These are phyloP conservation scores for Catharus ustulatus DNA, from an alignment of 2,797 vertebrate genomes.

Conservation along the genomic window DNA sequence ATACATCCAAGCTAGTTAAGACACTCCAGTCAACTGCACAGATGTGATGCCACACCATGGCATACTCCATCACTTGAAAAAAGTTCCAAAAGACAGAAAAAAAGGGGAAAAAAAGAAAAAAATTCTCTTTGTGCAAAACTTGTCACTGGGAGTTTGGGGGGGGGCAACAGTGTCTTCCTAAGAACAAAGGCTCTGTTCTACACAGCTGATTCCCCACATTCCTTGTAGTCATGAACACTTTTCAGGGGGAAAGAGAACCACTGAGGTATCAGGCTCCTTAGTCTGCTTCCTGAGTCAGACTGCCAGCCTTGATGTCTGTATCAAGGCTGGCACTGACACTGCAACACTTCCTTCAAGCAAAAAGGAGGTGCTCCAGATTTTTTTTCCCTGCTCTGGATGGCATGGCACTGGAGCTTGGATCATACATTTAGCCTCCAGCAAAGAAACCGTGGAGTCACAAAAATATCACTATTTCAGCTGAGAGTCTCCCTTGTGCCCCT, in stretches of 20 bases:
- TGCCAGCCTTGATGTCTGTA: neutral
- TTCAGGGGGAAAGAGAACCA: neutral
- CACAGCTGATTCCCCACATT: rapidly evolving
- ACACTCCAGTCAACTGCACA: neutral
- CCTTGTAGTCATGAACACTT: neutral
- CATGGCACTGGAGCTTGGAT: neutral
- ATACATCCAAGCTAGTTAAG: neutral
- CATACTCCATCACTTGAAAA: neutral
- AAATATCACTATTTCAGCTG: neutral
- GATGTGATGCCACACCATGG: rapidly evolving
- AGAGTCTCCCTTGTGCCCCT: neutral
- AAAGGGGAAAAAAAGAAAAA: neutral
- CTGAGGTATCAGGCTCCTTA: neutral
- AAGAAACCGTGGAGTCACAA: neutral
- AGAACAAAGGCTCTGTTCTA: neutral
- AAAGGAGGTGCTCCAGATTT: neutral
- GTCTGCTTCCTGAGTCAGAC: neutral
- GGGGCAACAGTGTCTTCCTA: neutral
- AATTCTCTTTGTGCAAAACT: rapidly evolving
- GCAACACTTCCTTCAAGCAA: neutral
- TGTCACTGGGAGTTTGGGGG: neutral
- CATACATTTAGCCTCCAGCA: neutral
- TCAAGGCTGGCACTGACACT: neutral
- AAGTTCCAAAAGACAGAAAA: neutral
- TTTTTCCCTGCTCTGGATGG: neutral